Evolutionary conservation across 2,113 vertebrate genomes (phyloP).

Genomic region (Plestiodon gilberti): DNA sequence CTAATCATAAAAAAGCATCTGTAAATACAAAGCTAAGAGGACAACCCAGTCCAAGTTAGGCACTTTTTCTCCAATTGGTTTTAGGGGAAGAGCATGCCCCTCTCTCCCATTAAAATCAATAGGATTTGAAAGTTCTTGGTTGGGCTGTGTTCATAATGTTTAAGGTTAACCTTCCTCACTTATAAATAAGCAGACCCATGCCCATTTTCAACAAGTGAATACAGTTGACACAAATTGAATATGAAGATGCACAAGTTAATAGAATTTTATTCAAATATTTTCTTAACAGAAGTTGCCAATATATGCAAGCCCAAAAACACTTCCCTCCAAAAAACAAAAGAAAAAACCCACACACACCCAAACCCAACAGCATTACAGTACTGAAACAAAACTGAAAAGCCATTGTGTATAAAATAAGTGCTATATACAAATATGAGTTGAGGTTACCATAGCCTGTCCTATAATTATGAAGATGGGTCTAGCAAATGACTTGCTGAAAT

Average conservation of each 20-base stretch:
- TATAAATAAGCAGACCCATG: not conserved
- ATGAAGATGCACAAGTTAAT: conserved; percentile 58
- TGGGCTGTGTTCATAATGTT: not conserved
- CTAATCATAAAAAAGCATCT: too few species aligned
- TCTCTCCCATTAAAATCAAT: not conserved
- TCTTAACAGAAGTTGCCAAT: conserved; percentile 27
- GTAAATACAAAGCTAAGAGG: not conserved
- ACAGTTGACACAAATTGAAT: conserved; percentile 22
- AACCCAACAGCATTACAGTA: conserved; percentile 48
- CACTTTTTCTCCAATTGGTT: not conserved
- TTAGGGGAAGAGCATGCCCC: too few species aligned
- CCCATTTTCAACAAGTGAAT: not conserved
- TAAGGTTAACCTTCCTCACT: not conserved
- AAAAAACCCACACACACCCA: not conserved
- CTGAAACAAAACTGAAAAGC: conserved; percentile 51
- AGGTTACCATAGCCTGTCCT: conserved; percentile 44
- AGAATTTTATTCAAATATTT: conserved; percentile 65
- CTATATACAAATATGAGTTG: conserved; percentile 58
- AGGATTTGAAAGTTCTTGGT: not conserved
- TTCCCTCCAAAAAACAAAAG: conserved; percentile 18
- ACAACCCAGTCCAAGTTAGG: not conserved
- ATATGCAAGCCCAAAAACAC: conserved; percentile 53
- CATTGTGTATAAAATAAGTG: conserved; percentile 31
- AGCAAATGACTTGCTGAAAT: conserved; percentile 40
- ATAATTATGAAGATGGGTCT: conserved; percentile 41